Conservation (phyloP, 2,797 vertebrate species). For the Psittacula derbiana region DNA sequence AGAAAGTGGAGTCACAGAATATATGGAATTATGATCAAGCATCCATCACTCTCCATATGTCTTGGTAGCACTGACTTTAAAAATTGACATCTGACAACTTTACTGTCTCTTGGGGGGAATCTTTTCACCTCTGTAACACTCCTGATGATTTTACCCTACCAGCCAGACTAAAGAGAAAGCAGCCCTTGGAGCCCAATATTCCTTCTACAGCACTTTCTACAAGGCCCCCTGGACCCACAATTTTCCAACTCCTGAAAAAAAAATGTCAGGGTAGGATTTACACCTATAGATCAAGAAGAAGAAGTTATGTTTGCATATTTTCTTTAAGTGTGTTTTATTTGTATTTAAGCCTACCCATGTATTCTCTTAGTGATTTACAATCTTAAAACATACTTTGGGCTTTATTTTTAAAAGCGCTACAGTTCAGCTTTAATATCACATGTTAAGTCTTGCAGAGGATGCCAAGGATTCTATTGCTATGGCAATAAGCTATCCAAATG, state of each 20-base stretch:
- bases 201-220: conserved; percentile 27
- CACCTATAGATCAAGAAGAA: conserved; percentile 35
- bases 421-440: conserved; percentile 1
- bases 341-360: conserved; percentile 10
- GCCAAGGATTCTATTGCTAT: background rate
- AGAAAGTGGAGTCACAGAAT: background rate
- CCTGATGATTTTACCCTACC: background rate
- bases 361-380: conserved; percentile 7
- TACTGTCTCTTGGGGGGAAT: background rate
- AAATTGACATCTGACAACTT: background rate
- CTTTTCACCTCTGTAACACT: background rate
- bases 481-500: background rate
- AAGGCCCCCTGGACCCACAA: conserved; percentile 38
- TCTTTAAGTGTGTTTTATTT: conserved; percentile 18
- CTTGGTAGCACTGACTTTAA: background rate
- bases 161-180: background rate
- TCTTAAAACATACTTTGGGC: background rate
- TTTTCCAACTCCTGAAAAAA: background rate
- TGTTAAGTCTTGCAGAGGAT: background rate
- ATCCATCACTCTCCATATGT: background rate
- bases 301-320: conserved; percentile 30
- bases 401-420: background rate
- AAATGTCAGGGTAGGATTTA: conserved; percentile 34
- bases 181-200: conserved; percentile 22
- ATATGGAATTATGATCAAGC: background rate